These are phyloP conservation scores for Sandelia bainsii DNA, from an alignment of 2,797 vertebrate genomes.

Conservation along the genomic window DNA sequence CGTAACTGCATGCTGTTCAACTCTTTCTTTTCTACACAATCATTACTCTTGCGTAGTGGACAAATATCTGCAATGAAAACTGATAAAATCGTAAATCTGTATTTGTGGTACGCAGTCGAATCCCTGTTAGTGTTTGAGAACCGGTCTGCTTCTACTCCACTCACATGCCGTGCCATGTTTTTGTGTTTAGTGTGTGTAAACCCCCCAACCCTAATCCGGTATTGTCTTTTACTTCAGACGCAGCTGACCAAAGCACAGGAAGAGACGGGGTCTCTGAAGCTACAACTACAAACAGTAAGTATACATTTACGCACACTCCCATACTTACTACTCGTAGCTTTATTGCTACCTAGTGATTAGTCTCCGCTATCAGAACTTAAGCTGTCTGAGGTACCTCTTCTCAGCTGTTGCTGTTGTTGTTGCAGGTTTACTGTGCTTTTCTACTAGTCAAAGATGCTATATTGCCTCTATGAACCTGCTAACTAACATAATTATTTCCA, in stretches of 20 bases:
- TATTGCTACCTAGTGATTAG: neutral
- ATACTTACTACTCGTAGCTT: neutral
- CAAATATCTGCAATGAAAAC: slow-evolving; percentile 13
- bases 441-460: slow-evolving; percentile 12
- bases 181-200: neutral
- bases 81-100: slow-evolving; percentile 26
- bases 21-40: slow-evolving; percentile 15
- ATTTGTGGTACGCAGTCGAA: neutral
- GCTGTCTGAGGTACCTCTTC: slow-evolving; percentile 6
- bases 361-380: neutral
- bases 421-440: slow-evolving; percentile 13
- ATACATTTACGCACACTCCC: neutral
- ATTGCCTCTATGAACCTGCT: slow-evolving; percentile 15
- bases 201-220: neutral
- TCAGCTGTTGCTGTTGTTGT: neutral
- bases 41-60: slow-evolving; percentile 2
- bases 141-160: neutral
- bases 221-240: slow-evolving; percentile 73
- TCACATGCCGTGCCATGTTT: neutral
- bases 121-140: neutral
- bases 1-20: slow-evolving; percentile 10
- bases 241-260: slow-evolving; percentile 91
- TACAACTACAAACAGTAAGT: slow-evolving; percentile 91
- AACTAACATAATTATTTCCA: neutral
- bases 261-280: slow-evolving; percentile 88